A percentile compares a stretch with the other conserved stretches of the same genome.
Evolutionary conservation across 2,113 vertebrate genomes (phyloP).

Genomic region (Amazona vittata): DNA sequence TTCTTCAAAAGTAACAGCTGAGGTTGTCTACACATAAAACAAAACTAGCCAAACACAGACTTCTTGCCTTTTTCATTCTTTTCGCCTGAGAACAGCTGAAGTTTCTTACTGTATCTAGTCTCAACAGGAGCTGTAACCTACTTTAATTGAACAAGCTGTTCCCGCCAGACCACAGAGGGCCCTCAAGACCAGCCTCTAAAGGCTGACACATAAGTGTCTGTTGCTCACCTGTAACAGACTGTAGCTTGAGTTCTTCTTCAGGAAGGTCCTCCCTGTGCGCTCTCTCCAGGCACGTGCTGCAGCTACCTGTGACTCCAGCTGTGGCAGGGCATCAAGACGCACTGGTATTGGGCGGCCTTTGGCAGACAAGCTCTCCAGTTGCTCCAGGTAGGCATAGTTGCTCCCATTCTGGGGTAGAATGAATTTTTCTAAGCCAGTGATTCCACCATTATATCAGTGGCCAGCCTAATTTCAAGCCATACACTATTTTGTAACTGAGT

Average conservation of each 20-base stretch:
- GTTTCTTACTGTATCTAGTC: neutral
- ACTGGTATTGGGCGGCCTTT: constrained; percentile 94
- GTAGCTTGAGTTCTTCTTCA: constrained; percentile 99
- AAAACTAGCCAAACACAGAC: neutral
- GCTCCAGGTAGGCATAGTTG: constrained; percentile 93
- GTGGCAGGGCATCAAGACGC: constrained; percentile 88
- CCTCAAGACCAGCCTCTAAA: neutral
- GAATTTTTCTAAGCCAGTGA: neutral
- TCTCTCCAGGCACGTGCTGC: constrained; percentile 95
- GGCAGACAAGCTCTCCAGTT: constrained; percentile 90
- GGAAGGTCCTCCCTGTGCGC: constrained; percentile 91
- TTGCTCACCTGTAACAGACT: constrained; percentile 88
- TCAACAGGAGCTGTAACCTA: neutral
- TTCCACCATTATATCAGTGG: neutral
- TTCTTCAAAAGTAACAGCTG: neutral
- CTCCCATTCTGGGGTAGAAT: constrained; percentile 81
- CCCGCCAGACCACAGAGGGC: neutral
- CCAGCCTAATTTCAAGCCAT: neutral
- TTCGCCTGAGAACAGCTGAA: neutral
- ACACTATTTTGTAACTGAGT: neutral
- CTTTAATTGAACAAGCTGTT: neutral
- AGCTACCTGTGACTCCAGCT: constrained; percentile 95
- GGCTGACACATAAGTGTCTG: neutral
- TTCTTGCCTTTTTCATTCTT: neutral
- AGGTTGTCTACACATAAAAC: neutral